Evolutionary conservation across 2,113 vertebrate genomes (phyloP), one percentile per base, ranked within the genome.

Genomic region (zebrafish (Danio rerio)): DNA sequence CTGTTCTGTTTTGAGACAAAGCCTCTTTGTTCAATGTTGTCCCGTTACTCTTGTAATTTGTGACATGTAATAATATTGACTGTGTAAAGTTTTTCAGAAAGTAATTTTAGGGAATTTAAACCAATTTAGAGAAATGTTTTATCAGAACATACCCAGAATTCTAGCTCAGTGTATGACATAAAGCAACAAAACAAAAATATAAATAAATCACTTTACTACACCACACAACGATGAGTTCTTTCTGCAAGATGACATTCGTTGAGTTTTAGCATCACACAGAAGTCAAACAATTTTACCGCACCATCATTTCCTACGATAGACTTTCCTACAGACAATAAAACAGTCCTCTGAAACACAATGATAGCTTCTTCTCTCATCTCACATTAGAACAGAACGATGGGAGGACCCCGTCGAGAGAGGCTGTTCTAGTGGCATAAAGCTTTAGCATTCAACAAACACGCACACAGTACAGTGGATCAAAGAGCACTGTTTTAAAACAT

Each of bases 341-440:
- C 43, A 11, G 5, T 49, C 43, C 66, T 20, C 9, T 11, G 45
- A 69, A 69, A 21, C 9, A 69, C n/a, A 49, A 69, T 12, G n/a
- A 50, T 45, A 47, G 65, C 31, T 45, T 49, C 66, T 10, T 69
- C 43, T 49, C 66, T 69, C 43, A 50, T 50, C 66, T 69, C 18
- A 47, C 45, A 49, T 69, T 49, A 69, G 66, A 69, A 49, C 45
- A 69, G 66, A 69, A 50, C 9, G 66, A 9, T 50, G 42, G 42
- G 40, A 47, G 65, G 31, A 2, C 45, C 45, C 9, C n/a, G 43
- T 49, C 43, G 45, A 6, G n/a, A 49, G n/a, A 69, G 65, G n/a
- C 66, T 69, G 5, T 69, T 69, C 65, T 69, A 52, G 49, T 53
- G 20, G 47, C n/a, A 72, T 50, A 53, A 53, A 72, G 69, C 49